Base-by-base conservation (phyloP, 2,888 invertebrate species). In the Tupiocoris notatus region DNA sequence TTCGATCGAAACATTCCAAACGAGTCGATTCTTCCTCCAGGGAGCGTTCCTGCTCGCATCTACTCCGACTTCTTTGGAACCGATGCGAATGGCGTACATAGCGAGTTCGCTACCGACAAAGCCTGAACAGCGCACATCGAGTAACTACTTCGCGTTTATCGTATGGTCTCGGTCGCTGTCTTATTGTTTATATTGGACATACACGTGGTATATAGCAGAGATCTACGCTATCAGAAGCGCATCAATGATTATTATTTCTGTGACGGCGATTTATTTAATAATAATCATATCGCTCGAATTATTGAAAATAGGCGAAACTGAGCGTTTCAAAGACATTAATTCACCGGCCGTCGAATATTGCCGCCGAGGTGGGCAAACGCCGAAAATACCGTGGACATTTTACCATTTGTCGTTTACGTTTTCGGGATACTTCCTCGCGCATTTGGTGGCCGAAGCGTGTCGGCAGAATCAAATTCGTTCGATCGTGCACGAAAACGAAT, bases 1-100 rank as follows among this genome's bases (percentile, higher is more conserved):
- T 9, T 39, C 20, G 65, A 24, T 1, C 7, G 20, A 65, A 1
- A 7, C 12, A 3, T 7, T 3, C 39, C 6, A 12, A 7, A 12
- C 39, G n/a, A 25, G 1, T 20, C 23, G 17, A 65, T 25, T 1
- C 16, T 18, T 3, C 1, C 25, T 17, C 9, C 18, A 2, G 65
- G 7, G 20, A 1, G 57, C 57, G n/a, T 67, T 67, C 57, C 20
- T 20, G 9, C 39, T 65, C 20, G 25, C 65, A 24, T 65, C 39
- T 20, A 25, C 20, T 18, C 39, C 54, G 2, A 16, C 57, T 7
- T 39, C 67, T 1, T n/a, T 57, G 57, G 54, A 59, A 22, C 70
- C 70, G n/a, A 2, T 70, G 17, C 58, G 70, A 7, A 23, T 70
- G 9, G 58, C 70, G 16, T 70, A 24, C 61, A 70, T 70, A 25